Evolutionary conservation across 2,888 invertebrate genomes (phyloP).

Genomic region (Rotaria macrura): DNA sequence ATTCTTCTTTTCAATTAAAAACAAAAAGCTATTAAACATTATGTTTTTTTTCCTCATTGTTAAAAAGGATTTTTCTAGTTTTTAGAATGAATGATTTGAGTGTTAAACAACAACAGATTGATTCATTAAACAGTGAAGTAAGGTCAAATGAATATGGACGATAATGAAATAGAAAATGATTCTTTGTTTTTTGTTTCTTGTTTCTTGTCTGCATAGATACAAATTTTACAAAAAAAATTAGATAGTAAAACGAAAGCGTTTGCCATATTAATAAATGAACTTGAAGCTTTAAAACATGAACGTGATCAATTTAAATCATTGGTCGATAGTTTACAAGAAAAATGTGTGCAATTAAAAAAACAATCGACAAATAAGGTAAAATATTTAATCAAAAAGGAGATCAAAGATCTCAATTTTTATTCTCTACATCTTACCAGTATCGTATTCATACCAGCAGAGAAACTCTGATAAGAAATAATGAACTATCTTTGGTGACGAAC

Average conservation of each 20-base stretch:
- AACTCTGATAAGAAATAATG: too few species aligned
- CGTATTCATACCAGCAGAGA: too few species aligned
- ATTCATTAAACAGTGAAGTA: conserved; percentile 1
- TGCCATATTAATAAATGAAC: neutral
- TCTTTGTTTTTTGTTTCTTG: too few species aligned
- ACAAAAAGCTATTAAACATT: too few species aligned
- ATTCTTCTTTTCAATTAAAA: neutral
- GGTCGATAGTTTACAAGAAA: conserved; percentile 15
- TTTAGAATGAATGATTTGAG: neutral
- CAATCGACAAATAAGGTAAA: neutral
- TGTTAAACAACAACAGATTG: neutral
- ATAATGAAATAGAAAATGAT: neutral
- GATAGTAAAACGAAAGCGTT: conserved; percentile 12
- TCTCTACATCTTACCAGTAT: too few species aligned
- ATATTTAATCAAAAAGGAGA: too few species aligned
- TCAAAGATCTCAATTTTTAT: too few species aligned
- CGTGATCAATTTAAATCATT: conserved; percentile 16
- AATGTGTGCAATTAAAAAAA: neutral
- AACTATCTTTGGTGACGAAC: too few species aligned
- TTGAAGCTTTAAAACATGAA: neutral
- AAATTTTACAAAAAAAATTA: neutral
- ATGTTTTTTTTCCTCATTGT: too few species aligned
- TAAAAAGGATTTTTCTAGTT: neutral
- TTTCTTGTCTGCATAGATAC: neutral
- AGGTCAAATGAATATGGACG: neutral